Evolutionary conservation across 2,113 vertebrate genomes (phyloP).

Genomic region (Aptenodytes forsteri): DNA sequence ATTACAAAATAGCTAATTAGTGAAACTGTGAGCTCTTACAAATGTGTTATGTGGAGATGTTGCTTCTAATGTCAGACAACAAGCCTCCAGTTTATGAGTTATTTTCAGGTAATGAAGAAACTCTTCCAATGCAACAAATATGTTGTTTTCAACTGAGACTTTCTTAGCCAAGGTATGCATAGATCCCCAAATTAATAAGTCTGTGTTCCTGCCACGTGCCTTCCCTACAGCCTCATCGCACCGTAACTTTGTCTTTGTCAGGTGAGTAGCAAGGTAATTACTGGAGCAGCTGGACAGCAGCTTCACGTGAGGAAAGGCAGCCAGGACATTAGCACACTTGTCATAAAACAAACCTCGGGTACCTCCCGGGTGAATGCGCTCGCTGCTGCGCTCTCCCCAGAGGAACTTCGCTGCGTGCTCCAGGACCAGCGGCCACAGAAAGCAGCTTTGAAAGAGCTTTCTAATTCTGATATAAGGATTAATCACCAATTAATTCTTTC

Average conservation of each 20-base stretch:
- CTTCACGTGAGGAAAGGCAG: not conserved
- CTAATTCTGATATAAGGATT: not conserved
- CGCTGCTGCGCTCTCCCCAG: rapidly evolving
- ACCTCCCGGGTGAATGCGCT: not conserved
- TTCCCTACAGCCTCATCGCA: not conserved
- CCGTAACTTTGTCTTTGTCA: not conserved
- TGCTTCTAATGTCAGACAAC: conserved; percentile 37
- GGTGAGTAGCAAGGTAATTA: not conserved
- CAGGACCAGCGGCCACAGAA: not conserved
- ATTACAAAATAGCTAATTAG: conserved; percentile 75
- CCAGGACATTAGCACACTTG: not conserved
- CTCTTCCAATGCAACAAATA: conserved; percentile 1
- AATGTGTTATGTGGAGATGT: conserved; percentile 61
- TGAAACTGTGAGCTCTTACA: conserved; percentile 58
- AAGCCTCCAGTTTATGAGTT: conserved; percentile 45
- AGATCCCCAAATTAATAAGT: not conserved
- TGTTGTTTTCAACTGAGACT: not conserved
- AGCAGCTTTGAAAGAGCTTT: not conserved
- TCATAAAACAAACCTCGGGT: not conserved
- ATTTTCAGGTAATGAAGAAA: conserved; percentile 55
- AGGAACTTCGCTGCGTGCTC: not conserved
- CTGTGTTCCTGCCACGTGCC: not conserved
- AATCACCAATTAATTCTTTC: not conserved
- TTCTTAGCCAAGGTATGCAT: not conserved
- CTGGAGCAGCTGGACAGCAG: conserved; percentile 24